A percentile compares a stretch with the other conserved stretches of the same genome.
Evolutionary conservation across 53 echinoderm and acorn worm species (phyloP).

Genomic region (Echinometra lucunter): DNA sequence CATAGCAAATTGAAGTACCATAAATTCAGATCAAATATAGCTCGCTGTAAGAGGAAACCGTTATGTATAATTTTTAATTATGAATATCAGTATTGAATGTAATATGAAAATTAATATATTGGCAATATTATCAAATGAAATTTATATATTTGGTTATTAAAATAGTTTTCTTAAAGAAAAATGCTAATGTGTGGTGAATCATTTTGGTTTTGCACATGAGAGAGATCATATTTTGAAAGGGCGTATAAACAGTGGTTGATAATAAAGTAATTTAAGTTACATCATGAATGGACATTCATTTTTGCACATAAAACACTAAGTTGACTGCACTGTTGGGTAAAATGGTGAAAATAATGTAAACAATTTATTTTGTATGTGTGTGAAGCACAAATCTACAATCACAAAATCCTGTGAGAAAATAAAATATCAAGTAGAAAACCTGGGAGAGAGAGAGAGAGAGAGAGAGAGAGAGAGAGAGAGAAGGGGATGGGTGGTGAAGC

Average conservation of each 20-base stretch:
- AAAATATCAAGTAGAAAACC: too few species aligned
- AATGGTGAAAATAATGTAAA: too few species aligned
- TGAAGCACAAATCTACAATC: not conserved
- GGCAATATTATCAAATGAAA: not conserved
- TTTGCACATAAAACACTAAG: too few species aligned
- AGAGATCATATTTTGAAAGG: not conserved
- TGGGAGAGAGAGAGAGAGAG: not conserved
- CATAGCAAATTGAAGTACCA: not conserved
- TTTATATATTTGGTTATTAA: not conserved
- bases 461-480: not conserved
- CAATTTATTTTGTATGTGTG: too few species aligned
- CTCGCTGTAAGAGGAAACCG: not conserved
- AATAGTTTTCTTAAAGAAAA: not conserved
- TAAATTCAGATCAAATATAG: not conserved
- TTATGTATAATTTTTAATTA: not conserved
- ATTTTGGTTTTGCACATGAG: not conserved
- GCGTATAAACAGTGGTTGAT: not conserved
- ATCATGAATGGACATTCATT: not conserved
- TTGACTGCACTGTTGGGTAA: too few species aligned
- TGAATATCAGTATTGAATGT: not conserved
- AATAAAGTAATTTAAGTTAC: not conserved
- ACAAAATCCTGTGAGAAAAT: not conserved
- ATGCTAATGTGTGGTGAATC: not conserved
- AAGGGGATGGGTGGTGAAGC: not conserved
- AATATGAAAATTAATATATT: not conserved